Base-by-base conservation (phyloP, 2,888 invertebrate genomes). In the Cybosia mesomella region DNA sequence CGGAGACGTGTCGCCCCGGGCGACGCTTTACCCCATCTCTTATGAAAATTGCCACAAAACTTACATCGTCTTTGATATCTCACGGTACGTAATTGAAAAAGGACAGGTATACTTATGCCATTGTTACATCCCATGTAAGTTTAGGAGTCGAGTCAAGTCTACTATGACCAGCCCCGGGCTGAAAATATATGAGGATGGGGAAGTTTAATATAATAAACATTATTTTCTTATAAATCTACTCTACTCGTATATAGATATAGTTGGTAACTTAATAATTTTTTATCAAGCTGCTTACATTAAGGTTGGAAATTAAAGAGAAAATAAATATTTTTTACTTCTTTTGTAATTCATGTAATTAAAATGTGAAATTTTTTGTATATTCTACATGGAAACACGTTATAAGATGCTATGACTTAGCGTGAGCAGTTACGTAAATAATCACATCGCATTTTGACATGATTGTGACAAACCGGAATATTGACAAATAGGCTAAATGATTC, bases 11-110 rank as follows among this genome's bases (percentile, higher is more conserved):
- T 94, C 91, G 92, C 94, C 87, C 90, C 71, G 87, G 85, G 94
- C 93, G 84, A 93, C 91, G 89, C 88, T 91, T 88, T 89, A 80
- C 86, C 84, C 84, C 71, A 67, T 77, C 87, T 88, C 89, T 87
- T 91, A 89, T 89, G 91, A 91, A 92, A 89, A 91, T 92, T 85
- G 87, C 81, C 86, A 86, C 87, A 87, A 83, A 86, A 83, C 85
- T 75, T 70, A 72, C 72, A 60, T 63, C 53, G 54, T 70, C 72
- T 77, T 79, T 81, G 79, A 81, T 81, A 81, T 77, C n/a, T 58
- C 72, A 53, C 72, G 13, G 58, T 22, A 34, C n/a, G 67, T 74
- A 76, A 81, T 81, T 76, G 77, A 74, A 77, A 72, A 73, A 64
- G 70, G 71, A 67, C 63, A 69, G 66, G 67, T 75, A 69, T 61